A percentile compares a stretch with the other conserved stretches of the same genome.
phyloP scores from a whole-genome alignment of 1,140 invertebrate species.

The Drosophila navojoa region DNA sequence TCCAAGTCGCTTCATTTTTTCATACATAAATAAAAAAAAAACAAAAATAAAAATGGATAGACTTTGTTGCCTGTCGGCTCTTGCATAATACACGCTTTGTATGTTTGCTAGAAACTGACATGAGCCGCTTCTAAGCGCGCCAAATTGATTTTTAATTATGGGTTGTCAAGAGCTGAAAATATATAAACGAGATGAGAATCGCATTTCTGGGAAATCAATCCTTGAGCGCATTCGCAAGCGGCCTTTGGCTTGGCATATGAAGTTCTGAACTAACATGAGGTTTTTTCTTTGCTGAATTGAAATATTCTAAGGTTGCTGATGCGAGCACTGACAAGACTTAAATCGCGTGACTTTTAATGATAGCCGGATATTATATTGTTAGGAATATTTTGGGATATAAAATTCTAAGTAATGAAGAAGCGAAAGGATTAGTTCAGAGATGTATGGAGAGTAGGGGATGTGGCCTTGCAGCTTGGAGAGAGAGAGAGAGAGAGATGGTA shows the following conservation, averaged over 20 bases:
- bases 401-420: neutral
- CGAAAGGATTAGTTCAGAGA: neutral
- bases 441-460: neutral
- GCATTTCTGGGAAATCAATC: conserved; percentile 55
- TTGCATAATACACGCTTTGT: conserved; percentile 73
- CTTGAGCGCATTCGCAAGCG: conserved; percentile 17
- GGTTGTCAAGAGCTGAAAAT: conserved; percentile 53
- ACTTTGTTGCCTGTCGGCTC: conserved; percentile 28
- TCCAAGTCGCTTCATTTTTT: too few species aligned
- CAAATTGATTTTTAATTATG: conserved; percentile 82
- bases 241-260: too few species aligned
- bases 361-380: neutral
- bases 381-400: too few species aligned
- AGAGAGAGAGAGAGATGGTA: too few species aligned
- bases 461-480: too few species aligned
- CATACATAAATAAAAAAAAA: too few species aligned
- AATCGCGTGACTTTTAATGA: conserved; percentile 7
- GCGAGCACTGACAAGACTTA: neutral
- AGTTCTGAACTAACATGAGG: too few species aligned
- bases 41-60: too few species aligned
- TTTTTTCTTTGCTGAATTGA: neutral
- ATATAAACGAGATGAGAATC: conserved; percentile 43
- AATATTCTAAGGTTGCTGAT: conserved; percentile 2
- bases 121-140: conserved; percentile 45
- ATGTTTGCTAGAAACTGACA: conserved; percentile 40